Evolutionary conservation across 2,888 invertebrate genomes (phyloP).

Genomic region (Lasioglossum lativentre): DNA sequence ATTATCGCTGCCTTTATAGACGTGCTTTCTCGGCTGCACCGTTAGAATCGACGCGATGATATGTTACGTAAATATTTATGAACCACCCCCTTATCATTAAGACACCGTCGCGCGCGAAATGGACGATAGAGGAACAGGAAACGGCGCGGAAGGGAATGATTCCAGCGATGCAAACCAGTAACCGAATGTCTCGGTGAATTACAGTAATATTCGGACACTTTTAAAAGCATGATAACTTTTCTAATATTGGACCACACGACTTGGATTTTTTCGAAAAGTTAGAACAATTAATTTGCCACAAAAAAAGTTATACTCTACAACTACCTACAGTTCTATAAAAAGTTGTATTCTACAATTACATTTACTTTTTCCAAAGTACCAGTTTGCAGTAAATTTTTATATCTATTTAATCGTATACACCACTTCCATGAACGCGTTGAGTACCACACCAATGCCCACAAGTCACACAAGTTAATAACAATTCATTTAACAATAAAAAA

Average conservation of each 20-base stretch:
- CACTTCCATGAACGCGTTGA: neutral
- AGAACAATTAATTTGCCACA: too few relatives aligned
- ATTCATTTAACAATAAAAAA: neutral
- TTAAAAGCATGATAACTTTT: too few relatives aligned
- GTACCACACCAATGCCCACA: neutral
- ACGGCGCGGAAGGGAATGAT: neutral
- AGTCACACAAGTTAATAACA: neutral
- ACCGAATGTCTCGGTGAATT: neutral
- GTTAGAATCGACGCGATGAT: slow-evolving; percentile 35
- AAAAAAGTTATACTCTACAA: too few relatives aligned
- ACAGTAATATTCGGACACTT: too few relatives aligned
- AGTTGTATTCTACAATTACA: too few relatives aligned
- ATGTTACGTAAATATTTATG: slow-evolving; percentile 45
- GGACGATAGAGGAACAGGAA: neutral
- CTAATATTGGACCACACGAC: too few relatives aligned
- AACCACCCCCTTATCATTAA: slow-evolving; percentile 12
- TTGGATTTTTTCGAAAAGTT: too few relatives aligned
- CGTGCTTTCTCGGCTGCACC: slow-evolving; percentile 46
- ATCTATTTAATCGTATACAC: neutral
- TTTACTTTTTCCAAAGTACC: neutral
- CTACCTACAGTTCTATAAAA: too few relatives aligned
- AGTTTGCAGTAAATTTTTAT: neutral
- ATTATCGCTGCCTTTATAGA: slow-evolving; percentile 41
- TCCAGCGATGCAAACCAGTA: neutral
- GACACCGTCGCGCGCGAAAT: slow-evolving; percentile 21